Evolutionary conservation across 2,113 vertebrate species (phyloP), one percentile per base, ranked within the genome.

Genomic region (Lichenostomus cassidix): DNA sequence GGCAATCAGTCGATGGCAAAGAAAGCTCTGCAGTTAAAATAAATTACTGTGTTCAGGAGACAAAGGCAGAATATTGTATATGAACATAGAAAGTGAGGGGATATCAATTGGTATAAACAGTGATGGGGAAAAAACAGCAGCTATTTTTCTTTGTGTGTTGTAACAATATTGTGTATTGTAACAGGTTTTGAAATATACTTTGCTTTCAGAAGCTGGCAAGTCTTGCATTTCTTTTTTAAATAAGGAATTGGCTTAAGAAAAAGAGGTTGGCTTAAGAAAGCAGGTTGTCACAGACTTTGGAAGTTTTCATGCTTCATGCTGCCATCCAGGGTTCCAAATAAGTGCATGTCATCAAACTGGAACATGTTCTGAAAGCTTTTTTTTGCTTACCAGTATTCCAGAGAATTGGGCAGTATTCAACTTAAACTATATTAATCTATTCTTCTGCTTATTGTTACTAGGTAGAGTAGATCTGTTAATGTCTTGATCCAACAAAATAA

Each of bases 331-430:
- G 2, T 44, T 89, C 27, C 31, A 77, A 77, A 62, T 28, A 9
- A 53, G 29, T 39, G 16, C 33, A 35, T 1, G 0, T 24, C 3
- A 4, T 59, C 52, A 35, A 21, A 7, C 2, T 29, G 28, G 17
- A 86, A 89, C 10, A 35, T 3, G 7, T 11, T 25, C 23, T 6
- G 22, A 89, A 91, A 91, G 1, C 5, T 9, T 87, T 53, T 15
- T 73, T 83, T 50, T 80, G 4, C 31, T 89, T 42, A 44, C 3
- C 65, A 37, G n/a, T 13, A 21, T 4, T 2, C 8, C 41, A 62
- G 50, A 65, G 5, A 50, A 56, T 17, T 56, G 29, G 20, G 7
- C 20, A 86, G 53, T 42, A 79, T 29, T 56, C 0, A 33, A 42
- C 21, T 76, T 55, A 37, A 52, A 39, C 14, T 12, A 3, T 11